Conservation (phyloP, 2,113 vertebrate genomes). For the Lophius piscatorius region DNA sequence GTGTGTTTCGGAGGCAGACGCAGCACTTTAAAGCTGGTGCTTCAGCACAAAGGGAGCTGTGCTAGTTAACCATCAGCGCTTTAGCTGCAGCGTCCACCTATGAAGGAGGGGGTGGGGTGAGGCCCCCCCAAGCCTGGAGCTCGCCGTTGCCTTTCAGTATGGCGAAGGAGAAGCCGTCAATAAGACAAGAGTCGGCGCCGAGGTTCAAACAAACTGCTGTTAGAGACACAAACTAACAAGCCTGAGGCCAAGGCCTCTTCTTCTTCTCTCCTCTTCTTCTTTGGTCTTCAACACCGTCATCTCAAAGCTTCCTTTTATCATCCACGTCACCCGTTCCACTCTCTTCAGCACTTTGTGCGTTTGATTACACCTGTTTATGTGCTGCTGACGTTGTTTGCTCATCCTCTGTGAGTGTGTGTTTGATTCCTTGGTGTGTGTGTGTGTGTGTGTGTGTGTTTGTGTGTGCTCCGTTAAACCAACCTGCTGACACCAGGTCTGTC, state of each 20-base stretch:
- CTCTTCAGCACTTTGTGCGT: constrained; percentile 74
- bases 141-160: constrained; percentile 33
- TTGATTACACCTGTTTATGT: constrained; percentile 76
- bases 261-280: constrained; percentile 21
- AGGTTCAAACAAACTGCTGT: constrained; percentile 75
- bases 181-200: constrained; percentile 44
- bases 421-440: constrained; percentile 24
- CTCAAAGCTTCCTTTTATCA: constrained; percentile 75
- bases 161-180: constrained; percentile 66
- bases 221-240: constrained; percentile 70
- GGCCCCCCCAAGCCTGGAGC: neutral
- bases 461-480: constrained; percentile 69
- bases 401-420: constrained; percentile 39
- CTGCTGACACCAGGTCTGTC: constrained; percentile 75
- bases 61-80: constrained; percentile 78
- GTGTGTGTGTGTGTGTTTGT: constrained; percentile 42
- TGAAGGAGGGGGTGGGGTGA: neutral
- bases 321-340: constrained; percentile 64
- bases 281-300: constrained; percentile 42
- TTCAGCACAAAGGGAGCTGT: constrained; percentile 79
- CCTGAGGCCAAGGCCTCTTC: constrained; percentile 53
- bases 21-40: constrained; percentile 76
- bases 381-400: constrained; percentile 71
- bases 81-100: constrained; percentile 61
- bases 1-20: constrained; percentile 67